Percentiles rank a stretch among this genome's conserved stretches.
Conservation (phyloP, 2,888 invertebrate species). For the Lasius platythorax region DNA sequence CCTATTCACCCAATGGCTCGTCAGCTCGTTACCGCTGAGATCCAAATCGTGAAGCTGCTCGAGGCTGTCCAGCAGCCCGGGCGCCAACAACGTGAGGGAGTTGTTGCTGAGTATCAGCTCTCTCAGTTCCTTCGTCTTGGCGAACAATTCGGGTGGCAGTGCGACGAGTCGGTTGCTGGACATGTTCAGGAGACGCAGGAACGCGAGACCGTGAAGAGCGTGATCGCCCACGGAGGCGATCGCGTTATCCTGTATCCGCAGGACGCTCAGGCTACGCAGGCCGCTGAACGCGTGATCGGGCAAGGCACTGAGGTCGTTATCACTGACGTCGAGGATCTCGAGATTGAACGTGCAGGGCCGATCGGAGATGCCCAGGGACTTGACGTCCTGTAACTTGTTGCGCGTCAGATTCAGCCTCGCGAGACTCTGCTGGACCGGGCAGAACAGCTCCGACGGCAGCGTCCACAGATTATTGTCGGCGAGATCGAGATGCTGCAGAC, state of each 20-base stretch:
- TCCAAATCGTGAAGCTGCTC: slow-evolving; percentile 92
- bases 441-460: slow-evolving; percentile 91
- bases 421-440: slow-evolving; percentile 89
- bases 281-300: slow-evolving; percentile 91
- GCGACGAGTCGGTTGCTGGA: slow-evolving; percentile 93
- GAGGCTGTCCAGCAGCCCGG: slow-evolving; percentile 91
- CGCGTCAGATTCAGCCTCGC: slow-evolving; percentile 91
- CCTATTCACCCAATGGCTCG: slow-evolving; percentile 92
- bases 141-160: slow-evolving; percentile 92
- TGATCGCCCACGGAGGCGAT: slow-evolving; percentile 92
- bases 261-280: slow-evolving; percentile 90
- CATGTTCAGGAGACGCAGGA: slow-evolving; percentile 91
- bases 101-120: slow-evolving; percentile 93
- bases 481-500: slow-evolving; percentile 90
- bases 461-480: slow-evolving; percentile 93
- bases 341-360: slow-evolving; percentile 91
- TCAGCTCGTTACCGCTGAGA: slow-evolving; percentile 91
- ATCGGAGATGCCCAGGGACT: slow-evolving; percentile 92
- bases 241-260: slow-evolving; percentile 92
- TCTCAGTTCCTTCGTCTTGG: slow-evolving; percentile 90
- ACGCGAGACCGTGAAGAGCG: slow-evolving; percentile 90
- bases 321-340: slow-evolving; percentile 91
- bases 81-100: slow-evolving; percentile 91
- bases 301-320: slow-evolving; percentile 91
- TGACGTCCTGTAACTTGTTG: slow-evolving; percentile 93